A percentile compares a stretch with the other conserved stretches of the same genome.
Conservation (phyloP, 2,113 vertebrate genomes). For the Silurus meridionalis region DNA sequence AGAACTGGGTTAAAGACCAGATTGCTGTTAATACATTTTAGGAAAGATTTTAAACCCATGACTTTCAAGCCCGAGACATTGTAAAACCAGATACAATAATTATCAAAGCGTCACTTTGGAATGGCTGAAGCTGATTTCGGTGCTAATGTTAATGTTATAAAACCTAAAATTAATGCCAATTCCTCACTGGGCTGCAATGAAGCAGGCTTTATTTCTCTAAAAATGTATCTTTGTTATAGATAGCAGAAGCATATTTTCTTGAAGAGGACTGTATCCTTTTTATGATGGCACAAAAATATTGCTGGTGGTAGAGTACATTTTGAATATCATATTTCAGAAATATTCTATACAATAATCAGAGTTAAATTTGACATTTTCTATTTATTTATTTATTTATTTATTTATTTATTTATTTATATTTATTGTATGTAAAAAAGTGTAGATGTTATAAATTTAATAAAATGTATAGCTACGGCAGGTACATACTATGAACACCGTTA, state of each 20-base stretch:
- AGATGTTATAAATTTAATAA: neutral
- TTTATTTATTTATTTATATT: neutral
- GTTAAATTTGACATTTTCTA: neutral
- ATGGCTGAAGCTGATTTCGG: no score
- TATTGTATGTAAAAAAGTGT: neutral
- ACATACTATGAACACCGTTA: neutral
- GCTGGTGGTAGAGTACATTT: neutral
- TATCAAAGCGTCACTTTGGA: neutral
- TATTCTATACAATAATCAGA: neutral
- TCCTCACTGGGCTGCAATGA: neutral
- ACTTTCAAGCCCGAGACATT: neutral
- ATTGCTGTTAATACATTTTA: neutral
- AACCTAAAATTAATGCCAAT: no score
- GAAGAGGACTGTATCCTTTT: slow-evolving; percentile 96
- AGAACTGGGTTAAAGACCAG: neutral
- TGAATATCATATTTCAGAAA: neutral
- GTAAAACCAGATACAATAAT: neutral
- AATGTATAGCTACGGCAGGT: neutral
- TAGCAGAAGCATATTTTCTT: slow-evolving; percentile 89
- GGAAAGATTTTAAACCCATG: neutral
- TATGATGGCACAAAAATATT: neutral
- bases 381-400: neutral
- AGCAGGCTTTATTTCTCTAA: neutral
- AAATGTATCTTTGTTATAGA: slow-evolving; percentile 67
- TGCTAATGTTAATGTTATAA: no score